These are phyloP conservation scores for Sitophilus oryzae DNA, from an alignment of 1,140 invertebrate genomes.

Conservation along the genomic window DNA sequence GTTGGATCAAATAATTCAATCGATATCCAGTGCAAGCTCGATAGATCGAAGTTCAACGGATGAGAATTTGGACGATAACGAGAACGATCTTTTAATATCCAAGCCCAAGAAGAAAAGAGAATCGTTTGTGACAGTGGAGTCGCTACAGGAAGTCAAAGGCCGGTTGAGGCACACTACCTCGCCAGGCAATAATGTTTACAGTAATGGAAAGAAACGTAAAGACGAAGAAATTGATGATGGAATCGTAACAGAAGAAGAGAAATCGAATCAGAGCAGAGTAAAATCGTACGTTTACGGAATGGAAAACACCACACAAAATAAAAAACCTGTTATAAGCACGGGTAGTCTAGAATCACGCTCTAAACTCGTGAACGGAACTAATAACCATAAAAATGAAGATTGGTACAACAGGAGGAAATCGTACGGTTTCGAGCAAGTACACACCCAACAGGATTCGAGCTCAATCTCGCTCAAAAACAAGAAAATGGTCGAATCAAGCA, in stretches of 20 bases:
- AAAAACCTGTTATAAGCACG: slow-evolving; percentile 45
- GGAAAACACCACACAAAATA: slow-evolving; percentile 40
- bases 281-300: slow-evolving; percentile 45
- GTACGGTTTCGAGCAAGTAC: slow-evolving; percentile 66
- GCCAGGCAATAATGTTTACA: slow-evolving; percentile 43
- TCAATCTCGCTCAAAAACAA: slow-evolving; percentile 43
- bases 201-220: slow-evolving; percentile 28
- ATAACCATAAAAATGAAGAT: slow-evolving; percentile 48
- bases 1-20: slow-evolving; percentile 46
- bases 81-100: slow-evolving; percentile 39
- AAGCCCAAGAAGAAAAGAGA: slow-evolving; percentile 42
- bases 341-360: slow-evolving; percentile 52
- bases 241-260: slow-evolving; percentile 42
- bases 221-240: slow-evolving; percentile 43
- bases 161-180: slow-evolving; percentile 47
- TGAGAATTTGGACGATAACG: slow-evolving; percentile 43
- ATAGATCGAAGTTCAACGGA: slow-evolving; percentile 41
- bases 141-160: slow-evolving; percentile 52
- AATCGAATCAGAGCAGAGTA: slow-evolving; percentile 31
- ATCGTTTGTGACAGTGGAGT: slow-evolving; percentile 54
- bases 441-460: slow-evolving; percentile 43
- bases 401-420: slow-evolving; percentile 66
- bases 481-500: slow-evolving; percentile 59
- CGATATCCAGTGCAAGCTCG: slow-evolving; percentile 35
- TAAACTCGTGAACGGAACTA: slow-evolving; percentile 44